These are phyloP conservation scores for Tetragonula clypearis DNA, from an alignment of 1,140 invertebrate species.

Conservation along the genomic window DNA sequence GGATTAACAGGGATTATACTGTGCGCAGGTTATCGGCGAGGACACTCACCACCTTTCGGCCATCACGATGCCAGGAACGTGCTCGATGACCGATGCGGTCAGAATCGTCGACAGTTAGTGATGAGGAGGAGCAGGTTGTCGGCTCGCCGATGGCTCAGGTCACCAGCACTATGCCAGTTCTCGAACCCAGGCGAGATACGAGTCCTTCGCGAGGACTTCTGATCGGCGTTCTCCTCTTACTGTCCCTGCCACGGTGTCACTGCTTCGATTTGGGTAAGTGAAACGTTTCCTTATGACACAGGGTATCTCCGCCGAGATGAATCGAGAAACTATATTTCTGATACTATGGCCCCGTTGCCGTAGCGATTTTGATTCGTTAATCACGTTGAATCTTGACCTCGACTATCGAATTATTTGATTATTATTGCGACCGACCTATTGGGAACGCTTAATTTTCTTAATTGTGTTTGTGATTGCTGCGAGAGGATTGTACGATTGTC, in stretches of 20 bases:
- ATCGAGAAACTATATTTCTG: neutral
- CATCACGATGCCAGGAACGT: constrained; percentile 65
- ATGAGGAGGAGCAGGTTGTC: constrained; percentile 69
- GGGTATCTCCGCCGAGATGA: neutral
- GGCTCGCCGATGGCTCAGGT: constrained; percentile 71
- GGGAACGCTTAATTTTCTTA: too few species aligned
- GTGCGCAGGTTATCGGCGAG: constrained; percentile 56
- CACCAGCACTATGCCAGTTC: constrained; percentile 76
- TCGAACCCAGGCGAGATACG: constrained; percentile 59
- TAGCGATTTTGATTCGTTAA: too few species aligned
- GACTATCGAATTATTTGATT: too few species aligned
- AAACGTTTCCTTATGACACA: neutral
- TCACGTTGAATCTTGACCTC: too few species aligned
- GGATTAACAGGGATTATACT: constrained; percentile 61
- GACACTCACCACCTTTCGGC: constrained; percentile 58
- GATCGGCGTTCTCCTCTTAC: constrained; percentile 67
- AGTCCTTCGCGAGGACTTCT: constrained; percentile 70
- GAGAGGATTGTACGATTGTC: too few species aligned
- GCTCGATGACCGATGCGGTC: constrained; percentile 66
- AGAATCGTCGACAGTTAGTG: constrained; percentile 66
- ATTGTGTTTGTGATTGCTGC: too few species aligned
- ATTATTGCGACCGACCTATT: too few species aligned
- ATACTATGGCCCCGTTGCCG: too few species aligned
- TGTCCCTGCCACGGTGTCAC: constrained; percentile 66
- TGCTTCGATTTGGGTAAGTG: constrained; percentile 74